Evolutionary conservation across 64 coral and sea anemone genomes (phyloP), one percentile per base, ranked within the genome.

Genomic region (Catalaphyllia jardinei): DNA sequence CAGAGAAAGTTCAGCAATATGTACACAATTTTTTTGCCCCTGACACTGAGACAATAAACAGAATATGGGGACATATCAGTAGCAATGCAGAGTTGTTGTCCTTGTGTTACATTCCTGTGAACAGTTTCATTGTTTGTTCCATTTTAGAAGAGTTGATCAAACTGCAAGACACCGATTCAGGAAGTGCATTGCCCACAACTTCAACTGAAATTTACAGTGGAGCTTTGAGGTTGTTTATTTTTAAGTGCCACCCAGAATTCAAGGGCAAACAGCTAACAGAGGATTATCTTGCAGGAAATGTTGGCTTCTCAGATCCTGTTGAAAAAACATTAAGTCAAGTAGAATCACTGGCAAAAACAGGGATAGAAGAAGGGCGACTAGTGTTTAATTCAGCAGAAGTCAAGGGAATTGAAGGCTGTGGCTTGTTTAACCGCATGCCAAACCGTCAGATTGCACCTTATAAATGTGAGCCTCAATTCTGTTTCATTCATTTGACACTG

Each of bases 91-190:
- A 83, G 29, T 22, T 93, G 22, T 59, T 89, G 67, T 85, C 86
- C 57, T 30, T 93, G 50, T 93, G 92, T 49, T 89, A 85, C 55
- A 84, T 93, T 93, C 92, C 92, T 52, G 87, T 93, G 10, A 83
- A 74, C 62, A 88, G 86, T 24, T 71, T 78, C 50, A 93, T 93
- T 30, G 72, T 92, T 39, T 92, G 84, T 80, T 92, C 84, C 52
- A 60, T 80, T 79, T 73, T 92, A 18, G 33, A 86, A 12, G 30
- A 50, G 57, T 35, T 79, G 52, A 72, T 83, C 18, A 82, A 78
- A 18, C 15, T 25, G 6, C 24, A 62, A 33, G 35, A 57, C 28
- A 60, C 13, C 0, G 46, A 39, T 87, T 73, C 71, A 39, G 72
- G 77, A 28, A 76, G 54, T 63, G 24, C 52, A 20, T 35, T 87